Evolutionary conservation across 2,888 invertebrate species (phyloP).

Genomic region (Oscheius myriophilus): DNA sequence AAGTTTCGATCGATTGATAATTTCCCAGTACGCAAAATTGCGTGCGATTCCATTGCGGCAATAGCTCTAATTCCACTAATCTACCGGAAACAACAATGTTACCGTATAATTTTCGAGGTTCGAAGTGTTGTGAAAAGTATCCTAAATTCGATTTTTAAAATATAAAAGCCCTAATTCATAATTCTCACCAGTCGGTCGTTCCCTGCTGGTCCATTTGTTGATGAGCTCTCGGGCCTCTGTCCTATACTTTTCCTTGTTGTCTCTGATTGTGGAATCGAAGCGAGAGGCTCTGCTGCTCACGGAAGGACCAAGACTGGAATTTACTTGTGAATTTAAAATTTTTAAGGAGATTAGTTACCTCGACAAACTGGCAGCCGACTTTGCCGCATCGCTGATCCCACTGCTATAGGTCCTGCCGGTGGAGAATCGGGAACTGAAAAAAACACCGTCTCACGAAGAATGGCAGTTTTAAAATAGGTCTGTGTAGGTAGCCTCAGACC

Average conservation of each 20-base stretch:
- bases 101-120: constrained; percentile 32
- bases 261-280: constrained; percentile 48
- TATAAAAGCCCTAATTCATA: not conserved
- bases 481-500: no score
- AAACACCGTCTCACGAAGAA: no score
- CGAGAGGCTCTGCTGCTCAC: constrained; percentile 54
- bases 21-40: no score
- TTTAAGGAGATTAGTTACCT: not conserved
- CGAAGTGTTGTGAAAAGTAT: constrained; percentile 35
- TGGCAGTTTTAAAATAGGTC: no score
- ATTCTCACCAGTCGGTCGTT: constrained; percentile 25
- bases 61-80: not conserved
- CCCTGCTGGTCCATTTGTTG: constrained; percentile 56
- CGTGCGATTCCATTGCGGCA: no score
- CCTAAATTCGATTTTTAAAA: constrained; percentile 8
- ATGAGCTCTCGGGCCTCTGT: constrained; percentile 50
- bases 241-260: constrained; percentile 51
- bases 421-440: not conserved
- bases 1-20: no score
- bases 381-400: constrained; percentile 13
- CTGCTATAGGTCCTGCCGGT: not conserved
- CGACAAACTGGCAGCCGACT: constrained; percentile 13
- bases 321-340: not conserved
- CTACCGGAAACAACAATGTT: constrained; percentile 4
- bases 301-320: constrained; percentile 54